These are phyloP conservation scores for Platichthys stellatus DNA, from an alignment of 2,113 vertebrate species.

Conservation along the genomic window DNA sequence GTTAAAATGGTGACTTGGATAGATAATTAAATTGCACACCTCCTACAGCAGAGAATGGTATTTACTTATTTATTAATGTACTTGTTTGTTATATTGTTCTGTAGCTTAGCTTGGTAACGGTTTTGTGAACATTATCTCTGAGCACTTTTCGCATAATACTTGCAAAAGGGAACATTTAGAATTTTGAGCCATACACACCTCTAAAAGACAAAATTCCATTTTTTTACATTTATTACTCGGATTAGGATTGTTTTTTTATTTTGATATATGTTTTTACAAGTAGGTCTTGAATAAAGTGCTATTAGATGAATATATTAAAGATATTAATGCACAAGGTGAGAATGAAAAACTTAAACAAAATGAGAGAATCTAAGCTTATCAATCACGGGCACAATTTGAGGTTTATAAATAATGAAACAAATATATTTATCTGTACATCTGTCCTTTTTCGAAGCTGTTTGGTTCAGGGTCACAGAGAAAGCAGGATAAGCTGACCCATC, in stretches of 20 bases:
- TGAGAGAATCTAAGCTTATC: too few species aligned
- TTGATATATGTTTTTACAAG: too few species aligned
- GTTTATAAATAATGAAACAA: neutral
- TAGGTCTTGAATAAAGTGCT: too few species aligned
- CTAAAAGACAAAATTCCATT: too few species aligned
- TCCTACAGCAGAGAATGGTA: neutral
- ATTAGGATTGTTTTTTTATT: too few species aligned
- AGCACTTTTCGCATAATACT: neutral
- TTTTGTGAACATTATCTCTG: neutral
- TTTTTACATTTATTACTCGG: too few species aligned
- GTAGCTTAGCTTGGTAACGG: neutral
- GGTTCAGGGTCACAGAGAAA: neutral
- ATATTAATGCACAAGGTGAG: too few species aligned
- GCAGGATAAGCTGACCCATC: slow-evolving; percentile 4
- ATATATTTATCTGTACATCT: neutral
- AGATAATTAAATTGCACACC: neutral
- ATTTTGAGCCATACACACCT: too few species aligned
- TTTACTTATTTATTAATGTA: slow-evolving; percentile 9
- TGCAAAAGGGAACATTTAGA: too few species aligned
- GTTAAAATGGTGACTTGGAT: too few species aligned
- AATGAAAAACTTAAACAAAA: too few species aligned
- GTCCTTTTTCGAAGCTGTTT: neutral
- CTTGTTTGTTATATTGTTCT: neutral
- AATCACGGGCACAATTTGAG: neutral
- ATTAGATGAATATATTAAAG: too few species aligned